Conservation (phyloP, 2,888 invertebrate species). For the Atrina japonica region DNA sequence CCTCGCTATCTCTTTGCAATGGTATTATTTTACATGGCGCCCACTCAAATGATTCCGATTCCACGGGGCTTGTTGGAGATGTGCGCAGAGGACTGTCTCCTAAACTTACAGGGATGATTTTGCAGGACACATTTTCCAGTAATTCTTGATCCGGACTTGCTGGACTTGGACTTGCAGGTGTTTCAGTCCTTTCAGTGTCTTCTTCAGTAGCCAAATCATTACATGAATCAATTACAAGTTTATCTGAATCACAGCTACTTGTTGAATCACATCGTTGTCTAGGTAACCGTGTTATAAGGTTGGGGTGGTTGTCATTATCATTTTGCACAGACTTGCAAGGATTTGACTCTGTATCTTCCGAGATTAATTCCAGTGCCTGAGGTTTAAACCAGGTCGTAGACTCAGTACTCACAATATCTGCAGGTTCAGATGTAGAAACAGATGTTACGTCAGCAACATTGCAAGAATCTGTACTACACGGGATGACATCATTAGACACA, state of each 20-base stretch:
- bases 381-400: too few species aligned
- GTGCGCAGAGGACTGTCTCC: background rate
- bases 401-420: too few species aligned
- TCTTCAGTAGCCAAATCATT: background rate
- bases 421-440: too few species aligned
- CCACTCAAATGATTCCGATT: background rate
- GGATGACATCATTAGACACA: too few species aligned
- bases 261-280: background rate
- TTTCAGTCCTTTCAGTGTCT: constrained; percentile 22
- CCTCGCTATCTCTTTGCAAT: constrained; percentile 34
- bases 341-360: too few species aligned
- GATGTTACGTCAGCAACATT: too few species aligned
- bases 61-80: constrained; percentile 27
- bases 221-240: background rate
- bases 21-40: constrained; percentile 38
- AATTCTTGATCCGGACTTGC: constrained; percentile 20
- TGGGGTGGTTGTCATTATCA: too few species aligned
- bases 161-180: constrained; percentile 42
- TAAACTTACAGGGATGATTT: constrained; percentile 26
- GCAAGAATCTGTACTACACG: too few species aligned
- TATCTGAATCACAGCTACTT: constrained; percentile 1
- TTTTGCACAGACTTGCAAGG: too few species aligned
- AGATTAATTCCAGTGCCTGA: too few species aligned
- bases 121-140: background rate
- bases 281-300: too few species aligned